These are phyloP conservation scores for Condylura cristata DNA, from an alignment of 2,113 vertebrate species.

Conservation along the genomic window DNA sequence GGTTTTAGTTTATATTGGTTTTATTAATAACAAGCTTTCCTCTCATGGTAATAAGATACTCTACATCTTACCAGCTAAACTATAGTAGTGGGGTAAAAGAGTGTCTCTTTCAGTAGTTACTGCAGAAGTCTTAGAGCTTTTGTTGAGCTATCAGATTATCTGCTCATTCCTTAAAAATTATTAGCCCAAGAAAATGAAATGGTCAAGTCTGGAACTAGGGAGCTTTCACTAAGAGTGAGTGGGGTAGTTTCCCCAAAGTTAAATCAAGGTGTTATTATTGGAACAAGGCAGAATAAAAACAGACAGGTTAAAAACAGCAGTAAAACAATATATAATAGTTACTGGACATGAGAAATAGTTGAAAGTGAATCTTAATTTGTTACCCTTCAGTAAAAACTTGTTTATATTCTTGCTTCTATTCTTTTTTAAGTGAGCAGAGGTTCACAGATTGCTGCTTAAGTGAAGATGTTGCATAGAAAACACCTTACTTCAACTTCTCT, in stretches of 20 bases:
- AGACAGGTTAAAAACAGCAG: not conserved
- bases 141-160: not conserved
- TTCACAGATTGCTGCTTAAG: not conserved
- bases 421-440: not conserved
- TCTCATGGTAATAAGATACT: not conserved
- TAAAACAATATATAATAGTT: not conserved
- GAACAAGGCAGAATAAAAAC: not conserved
- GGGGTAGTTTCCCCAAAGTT: not conserved
- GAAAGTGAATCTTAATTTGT: constrained; percentile 38
- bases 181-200: not conserved
- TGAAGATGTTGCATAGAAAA: constrained; percentile 29
- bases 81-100: not conserved
- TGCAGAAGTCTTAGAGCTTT: not conserved
- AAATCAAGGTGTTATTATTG: not conserved
- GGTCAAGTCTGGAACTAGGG: not conserved
- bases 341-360: not conserved
- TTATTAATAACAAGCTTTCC: not conserved
- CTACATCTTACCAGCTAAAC: not conserved
- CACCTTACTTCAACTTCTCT: constrained; percentile 6
- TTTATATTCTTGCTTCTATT: not conserved
- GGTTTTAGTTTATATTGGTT: not conserved
- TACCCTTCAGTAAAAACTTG: not conserved
- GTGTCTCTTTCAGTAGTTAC: not conserved
- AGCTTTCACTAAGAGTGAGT: not conserved
- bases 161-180: not conserved